Evolutionary conservation across 1,140 invertebrate genomes (phyloP).

Genomic region (Thaumatotibia leucotreta): DNA sequence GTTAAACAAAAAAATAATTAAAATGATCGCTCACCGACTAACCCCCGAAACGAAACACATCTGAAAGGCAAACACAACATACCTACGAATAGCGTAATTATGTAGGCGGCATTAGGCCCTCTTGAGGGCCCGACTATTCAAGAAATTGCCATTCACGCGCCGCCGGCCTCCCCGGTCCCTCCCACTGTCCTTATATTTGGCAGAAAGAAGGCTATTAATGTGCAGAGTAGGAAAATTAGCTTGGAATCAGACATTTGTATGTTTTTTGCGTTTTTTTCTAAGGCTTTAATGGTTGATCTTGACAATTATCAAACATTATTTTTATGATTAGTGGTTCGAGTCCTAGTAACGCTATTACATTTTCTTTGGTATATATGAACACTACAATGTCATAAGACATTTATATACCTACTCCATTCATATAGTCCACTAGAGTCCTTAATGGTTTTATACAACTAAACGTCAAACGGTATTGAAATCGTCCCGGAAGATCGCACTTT

Average conservation of each 20-base stretch:
- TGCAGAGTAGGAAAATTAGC: background rate
- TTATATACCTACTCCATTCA: no score
- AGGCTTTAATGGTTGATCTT: background rate
- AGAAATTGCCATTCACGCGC: slow-evolving; percentile 44
- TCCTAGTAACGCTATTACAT: no score
- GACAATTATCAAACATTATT: background rate
- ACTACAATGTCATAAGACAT: no score
- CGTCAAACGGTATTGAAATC: no score
- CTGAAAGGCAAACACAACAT: background rate
- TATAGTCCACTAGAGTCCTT: no score
- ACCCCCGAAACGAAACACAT: background rate
- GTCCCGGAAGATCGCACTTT: no score
- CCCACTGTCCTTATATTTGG: slow-evolving; percentile 20
- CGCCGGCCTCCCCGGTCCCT: slow-evolving; percentile 27
- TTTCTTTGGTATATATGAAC: no score
- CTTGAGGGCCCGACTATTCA: slow-evolving; percentile 41
- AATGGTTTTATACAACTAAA: no score
- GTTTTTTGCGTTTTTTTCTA: background rate
- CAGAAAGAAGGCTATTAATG: background rate
- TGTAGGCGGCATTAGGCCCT: slow-evolving; percentile 16
- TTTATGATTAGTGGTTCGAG: no score
- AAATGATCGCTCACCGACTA: no score
- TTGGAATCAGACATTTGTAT: background rate
- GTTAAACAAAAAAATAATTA: no score
- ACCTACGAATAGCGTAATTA: background rate